Conservation (phyloP, 2,113 vertebrate species). For the Geococcyx californianus region DNA sequence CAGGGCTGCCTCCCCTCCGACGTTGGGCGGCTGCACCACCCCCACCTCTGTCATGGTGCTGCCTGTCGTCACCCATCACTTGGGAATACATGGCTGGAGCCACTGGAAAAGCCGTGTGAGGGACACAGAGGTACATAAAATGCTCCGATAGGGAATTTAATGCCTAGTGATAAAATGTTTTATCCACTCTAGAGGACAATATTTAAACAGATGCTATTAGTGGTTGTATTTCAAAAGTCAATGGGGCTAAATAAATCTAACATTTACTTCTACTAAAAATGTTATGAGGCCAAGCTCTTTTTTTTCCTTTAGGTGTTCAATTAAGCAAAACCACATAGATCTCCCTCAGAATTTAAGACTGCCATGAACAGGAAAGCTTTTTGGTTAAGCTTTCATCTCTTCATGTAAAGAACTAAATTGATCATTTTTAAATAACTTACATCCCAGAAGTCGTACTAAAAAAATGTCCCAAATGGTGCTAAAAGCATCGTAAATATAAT, state of each 20-base stretch:
- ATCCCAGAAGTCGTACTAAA: slow-evolving; percentile 52
- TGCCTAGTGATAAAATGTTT: slow-evolving; percentile 20
- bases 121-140: not conserved
- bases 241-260: slow-evolving; percentile 69
- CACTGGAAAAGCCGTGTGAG: not conserved
- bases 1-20: not conserved
- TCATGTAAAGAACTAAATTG: slow-evolving; percentile 49
- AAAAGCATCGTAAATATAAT: slow-evolving; percentile 78
- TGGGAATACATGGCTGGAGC: not conserved
- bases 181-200: slow-evolving; percentile 45
- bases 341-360: slow-evolving; percentile 46
- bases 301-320: slow-evolving; percentile 61
- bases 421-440: slow-evolving; percentile 75
- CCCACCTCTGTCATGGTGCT: fast-evolving
- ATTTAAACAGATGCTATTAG: slow-evolving; percentile 75
- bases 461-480: slow-evolving; percentile 68
- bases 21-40: fast-evolving
- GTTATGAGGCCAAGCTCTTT: slow-evolving; percentile 51
- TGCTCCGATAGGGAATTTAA: not conserved
- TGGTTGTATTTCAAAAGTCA: slow-evolving; percentile 70
- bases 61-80: fast-evolving
- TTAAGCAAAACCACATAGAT: slow-evolving; percentile 56
- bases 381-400: slow-evolving; percentile 63
- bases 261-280: slow-evolving; percentile 60
- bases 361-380: slow-evolving; percentile 59